These are phyloP conservation scores for Zosterops lateralis DNA, from an alignment of 2,113 vertebrate species.

Conservation along the genomic window DNA sequence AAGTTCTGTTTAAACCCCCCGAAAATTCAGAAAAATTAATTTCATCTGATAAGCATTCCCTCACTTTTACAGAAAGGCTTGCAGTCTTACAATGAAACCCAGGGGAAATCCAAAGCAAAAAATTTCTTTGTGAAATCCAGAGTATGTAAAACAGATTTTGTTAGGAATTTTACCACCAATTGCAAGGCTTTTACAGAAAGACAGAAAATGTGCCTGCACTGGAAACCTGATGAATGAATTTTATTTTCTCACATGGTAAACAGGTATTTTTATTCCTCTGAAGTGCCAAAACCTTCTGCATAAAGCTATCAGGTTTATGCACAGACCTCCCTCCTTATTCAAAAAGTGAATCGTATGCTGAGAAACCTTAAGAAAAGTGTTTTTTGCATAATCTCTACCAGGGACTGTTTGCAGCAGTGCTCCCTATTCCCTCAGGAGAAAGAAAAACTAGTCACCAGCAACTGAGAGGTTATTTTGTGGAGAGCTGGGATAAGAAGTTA, in stretches of 20 bases:
- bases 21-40: not conserved
- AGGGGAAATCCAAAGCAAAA: not conserved
- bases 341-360: not conserved
- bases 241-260: not conserved
- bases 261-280: not conserved
- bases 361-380: not conserved
- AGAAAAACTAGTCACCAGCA: not conserved
- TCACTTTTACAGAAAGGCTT: not conserved
- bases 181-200: not conserved
- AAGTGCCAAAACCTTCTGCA: not conserved
- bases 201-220: not conserved
- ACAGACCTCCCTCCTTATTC: not conserved
- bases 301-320: not conserved
- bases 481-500: not conserved
- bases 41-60: not conserved
- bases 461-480: not conserved
- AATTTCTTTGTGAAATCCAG: not conserved
- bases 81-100: not conserved
- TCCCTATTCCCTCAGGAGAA: not conserved
- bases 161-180: not conserved
- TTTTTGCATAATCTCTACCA: not conserved
- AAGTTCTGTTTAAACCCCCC: not conserved
- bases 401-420: not conserved
- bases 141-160: not conserved
- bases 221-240: not conserved